Conservation (phyloP, 1,140 invertebrate genomes). For the Reticulitermes speratus region DNA sequence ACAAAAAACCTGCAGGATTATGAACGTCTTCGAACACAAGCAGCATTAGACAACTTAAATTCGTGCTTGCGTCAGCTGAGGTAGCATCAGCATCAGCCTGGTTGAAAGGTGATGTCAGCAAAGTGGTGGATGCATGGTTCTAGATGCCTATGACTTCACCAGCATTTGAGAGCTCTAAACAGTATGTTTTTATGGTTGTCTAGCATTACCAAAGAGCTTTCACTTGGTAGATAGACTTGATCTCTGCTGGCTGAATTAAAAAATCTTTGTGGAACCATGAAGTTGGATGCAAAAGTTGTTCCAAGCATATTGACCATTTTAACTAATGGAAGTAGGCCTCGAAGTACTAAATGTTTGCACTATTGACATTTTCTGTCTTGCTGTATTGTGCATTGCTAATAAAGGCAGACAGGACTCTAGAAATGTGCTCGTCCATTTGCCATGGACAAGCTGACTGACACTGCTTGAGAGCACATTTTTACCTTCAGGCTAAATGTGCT, state of each 20-base stretch:
- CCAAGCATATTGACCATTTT: background rate
- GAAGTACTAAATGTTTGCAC: background rate
- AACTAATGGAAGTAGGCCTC: background rate
- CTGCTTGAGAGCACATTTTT: too few species aligned
- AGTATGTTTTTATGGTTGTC: background rate
- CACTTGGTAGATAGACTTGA: background rate
- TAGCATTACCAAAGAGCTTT: background rate
- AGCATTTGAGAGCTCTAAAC: background rate
- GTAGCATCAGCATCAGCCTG: constrained; percentile 30
- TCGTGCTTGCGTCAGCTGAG: constrained; percentile 33
- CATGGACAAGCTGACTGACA: too few species aligned
- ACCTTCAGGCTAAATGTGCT: too few species aligned
- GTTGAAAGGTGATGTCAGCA: background rate
- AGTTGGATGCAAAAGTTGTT: background rate
- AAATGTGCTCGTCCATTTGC: too few species aligned
- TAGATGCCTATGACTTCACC: constrained; percentile 15
- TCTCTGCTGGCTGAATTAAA: background rate
- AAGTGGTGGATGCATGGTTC: background rate
- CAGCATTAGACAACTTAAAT: constrained; percentile 34
- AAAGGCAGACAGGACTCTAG: too few species aligned
- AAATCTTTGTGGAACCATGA: background rate
- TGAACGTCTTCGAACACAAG: constrained; percentile 34
- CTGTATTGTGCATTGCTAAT: background rate
- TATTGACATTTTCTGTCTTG: background rate
- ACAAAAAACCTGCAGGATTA: constrained; percentile 31